Percentiles rank a stretch among this genome's conserved stretches.
These are phyloP conservation scores for Premnoplex brunnescens DNA, from an alignment of 2,797 vertebrate genomes.

Conservation along the genomic window DNA sequence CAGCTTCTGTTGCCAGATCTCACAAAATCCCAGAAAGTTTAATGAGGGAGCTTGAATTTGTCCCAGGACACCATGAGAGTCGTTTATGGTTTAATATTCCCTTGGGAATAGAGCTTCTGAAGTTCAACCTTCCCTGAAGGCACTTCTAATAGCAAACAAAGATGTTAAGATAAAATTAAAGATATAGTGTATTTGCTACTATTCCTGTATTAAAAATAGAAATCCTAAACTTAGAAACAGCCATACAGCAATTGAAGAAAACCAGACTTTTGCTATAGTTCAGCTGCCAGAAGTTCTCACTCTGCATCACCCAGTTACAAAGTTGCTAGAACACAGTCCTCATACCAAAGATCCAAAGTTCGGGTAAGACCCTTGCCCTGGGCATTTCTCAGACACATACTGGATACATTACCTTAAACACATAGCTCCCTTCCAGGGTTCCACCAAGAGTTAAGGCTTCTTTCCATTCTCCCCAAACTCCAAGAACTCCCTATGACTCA, in stretches of 20 bases:
- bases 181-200: not conserved
- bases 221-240: constrained; percentile 15
- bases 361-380: not conserved
- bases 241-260: not conserved
- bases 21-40: constrained; percentile 1
- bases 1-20: not conserved
- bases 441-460: not conserved
- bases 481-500: constrained; percentile 36
- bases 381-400: not conserved
- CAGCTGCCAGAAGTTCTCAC: not conserved
- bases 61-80: not conserved
- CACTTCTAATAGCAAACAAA: not conserved
- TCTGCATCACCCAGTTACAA: not conserved
- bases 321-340: not conserved
- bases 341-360: not conserved
- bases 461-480: not conserved
- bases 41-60: not conserved
- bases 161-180: constrained; percentile 15
- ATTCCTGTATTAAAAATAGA: constrained; percentile 5
- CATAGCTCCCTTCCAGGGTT: not conserved
- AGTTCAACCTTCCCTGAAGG: not conserved
- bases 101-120: not conserved
- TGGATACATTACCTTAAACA: not conserved
- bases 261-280: not conserved
- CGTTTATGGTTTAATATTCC: not conserved